Conservation (phyloP, 2,113 vertebrate species). For the Opisthocomus hoazin region DNA sequence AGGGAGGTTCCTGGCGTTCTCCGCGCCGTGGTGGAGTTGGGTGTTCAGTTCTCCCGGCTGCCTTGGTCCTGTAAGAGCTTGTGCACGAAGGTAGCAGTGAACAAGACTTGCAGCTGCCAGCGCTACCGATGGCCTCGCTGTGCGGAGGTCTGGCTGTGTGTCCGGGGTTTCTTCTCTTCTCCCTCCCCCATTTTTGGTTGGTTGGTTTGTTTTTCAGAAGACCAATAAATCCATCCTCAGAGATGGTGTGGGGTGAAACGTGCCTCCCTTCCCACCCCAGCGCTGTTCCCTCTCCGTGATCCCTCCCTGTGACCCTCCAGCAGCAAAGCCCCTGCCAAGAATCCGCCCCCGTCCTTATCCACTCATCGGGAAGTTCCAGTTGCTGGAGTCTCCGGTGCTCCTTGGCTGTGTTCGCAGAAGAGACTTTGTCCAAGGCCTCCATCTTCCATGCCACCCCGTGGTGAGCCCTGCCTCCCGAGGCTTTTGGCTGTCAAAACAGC, state of each 20-base stretch:
- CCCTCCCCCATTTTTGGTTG: neutral
- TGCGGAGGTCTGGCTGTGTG: neutral
- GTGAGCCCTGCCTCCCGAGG: neutral
- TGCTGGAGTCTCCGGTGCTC: neutral
- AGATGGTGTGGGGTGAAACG: neutral
- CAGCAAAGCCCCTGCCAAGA: neutral
- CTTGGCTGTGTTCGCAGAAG: neutral
- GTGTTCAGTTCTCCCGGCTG: neutral
- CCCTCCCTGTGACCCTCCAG: neutral
- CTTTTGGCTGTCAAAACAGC: neutral
- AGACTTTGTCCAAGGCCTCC: neutral
- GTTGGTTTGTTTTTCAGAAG: neutral
- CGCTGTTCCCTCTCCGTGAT: neutral
- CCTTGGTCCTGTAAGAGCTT: neutral
- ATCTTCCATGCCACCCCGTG: neutral
- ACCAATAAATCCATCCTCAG: neutral
- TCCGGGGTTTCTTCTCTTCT: neutral
- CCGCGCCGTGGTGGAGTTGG: rapidly evolving
- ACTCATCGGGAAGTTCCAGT: neutral
- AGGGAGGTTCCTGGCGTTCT: neutral
- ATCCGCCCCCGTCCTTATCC: neutral
- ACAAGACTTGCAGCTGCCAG: neutral
- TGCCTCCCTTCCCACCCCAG: neutral
- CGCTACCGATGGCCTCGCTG: rapidly evolving
- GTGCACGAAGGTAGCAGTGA: rapidly evolving